Evolutionary conservation across 2,113 vertebrate genomes (phyloP).

Genomic region (Scomber scombrus): DNA sequence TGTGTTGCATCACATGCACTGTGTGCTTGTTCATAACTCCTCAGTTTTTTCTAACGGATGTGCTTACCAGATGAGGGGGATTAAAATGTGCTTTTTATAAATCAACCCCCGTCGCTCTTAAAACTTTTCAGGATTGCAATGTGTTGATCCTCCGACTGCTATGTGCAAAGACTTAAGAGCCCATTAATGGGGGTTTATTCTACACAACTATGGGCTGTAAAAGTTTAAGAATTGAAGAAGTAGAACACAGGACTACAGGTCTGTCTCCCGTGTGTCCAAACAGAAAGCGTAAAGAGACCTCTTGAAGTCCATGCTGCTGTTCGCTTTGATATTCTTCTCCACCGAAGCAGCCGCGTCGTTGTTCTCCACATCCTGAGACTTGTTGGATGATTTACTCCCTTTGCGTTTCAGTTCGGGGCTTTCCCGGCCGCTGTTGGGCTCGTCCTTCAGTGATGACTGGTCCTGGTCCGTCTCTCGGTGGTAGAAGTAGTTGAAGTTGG

Average conservation of each 20-base stretch:
- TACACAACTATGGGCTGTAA: conserved; percentile 33
- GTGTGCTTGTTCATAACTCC: neutral
- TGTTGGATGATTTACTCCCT: conserved; percentile 84
- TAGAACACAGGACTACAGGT: conserved; percentile 83
- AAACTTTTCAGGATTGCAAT: conserved; percentile 62
- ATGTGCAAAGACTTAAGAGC: conserved; percentile 59
- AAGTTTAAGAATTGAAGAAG: neutral
- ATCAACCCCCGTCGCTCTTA: conserved; percentile 43
- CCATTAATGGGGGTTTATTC: conserved; percentile 53
- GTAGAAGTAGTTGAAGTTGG: conserved; percentile 99
- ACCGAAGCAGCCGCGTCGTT: conserved; percentile 79
- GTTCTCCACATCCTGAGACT: conserved; percentile 87
- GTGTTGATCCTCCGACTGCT: conserved; percentile 61
- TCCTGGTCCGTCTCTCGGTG: conserved; percentile 96
- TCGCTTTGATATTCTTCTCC: conserved; percentile 92
- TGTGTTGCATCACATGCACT: conserved; percentile 35
- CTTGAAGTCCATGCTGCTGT: conserved; percentile 91
- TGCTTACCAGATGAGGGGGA: conserved; percentile 53
- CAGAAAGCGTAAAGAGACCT: conserved; percentile 95
- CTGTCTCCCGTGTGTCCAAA: conserved; percentile 93
- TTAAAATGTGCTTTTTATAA: conserved; percentile 72
- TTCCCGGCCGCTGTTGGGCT: conserved; percentile 78
- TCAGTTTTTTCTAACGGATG: conserved; percentile 4
- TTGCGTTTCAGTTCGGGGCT: conserved; percentile 85
- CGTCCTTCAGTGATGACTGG: conserved; percentile 90